Evolutionary conservation across 2,797 vertebrate genomes (phyloP).

Genomic region (Adrianichthys oophorus): DNA sequence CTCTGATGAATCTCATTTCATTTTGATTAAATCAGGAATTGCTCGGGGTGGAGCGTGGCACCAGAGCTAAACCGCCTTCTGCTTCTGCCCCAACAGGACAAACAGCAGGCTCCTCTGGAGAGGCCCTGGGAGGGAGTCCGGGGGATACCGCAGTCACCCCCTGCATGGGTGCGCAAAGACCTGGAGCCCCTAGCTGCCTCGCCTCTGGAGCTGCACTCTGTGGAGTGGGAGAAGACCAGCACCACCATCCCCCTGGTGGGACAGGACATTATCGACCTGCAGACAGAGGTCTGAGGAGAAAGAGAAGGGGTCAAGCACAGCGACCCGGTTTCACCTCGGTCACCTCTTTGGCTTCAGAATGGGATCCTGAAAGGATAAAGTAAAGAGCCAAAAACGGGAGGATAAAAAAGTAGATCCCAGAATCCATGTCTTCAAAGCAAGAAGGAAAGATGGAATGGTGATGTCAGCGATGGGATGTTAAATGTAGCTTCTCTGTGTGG

Average conservation of each 20-base stretch:
- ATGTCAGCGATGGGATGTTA: slow-evolving; percentile 39
- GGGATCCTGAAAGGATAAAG: slow-evolving; percentile 55
- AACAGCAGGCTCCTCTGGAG: slow-evolving; percentile 91
- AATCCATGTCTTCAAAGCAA: slow-evolving; percentile 74
- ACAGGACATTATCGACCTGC: slow-evolving; percentile 99
- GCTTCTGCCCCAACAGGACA: slow-evolving; percentile 81
- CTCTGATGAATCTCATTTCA: slow-evolving; percentile 45
- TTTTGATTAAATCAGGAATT: slow-evolving; percentile 38
- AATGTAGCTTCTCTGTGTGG: slow-evolving; percentile 69
- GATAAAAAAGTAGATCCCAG: slow-evolving; percentile 62
- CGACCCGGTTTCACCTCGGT: slow-evolving; percentile 74
- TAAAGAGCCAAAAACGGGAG: slow-evolving; percentile 47
- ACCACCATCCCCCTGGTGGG: slow-evolving; percentile 95
- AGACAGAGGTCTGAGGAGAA: slow-evolving; percentile 96
- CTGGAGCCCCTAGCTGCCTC: slow-evolving; percentile 89
- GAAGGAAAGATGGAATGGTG: slow-evolving; percentile 23
- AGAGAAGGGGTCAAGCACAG: slow-evolving; percentile 58
- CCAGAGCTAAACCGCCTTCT: slow-evolving; percentile 40
- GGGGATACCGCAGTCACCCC: slow-evolving; percentile 88
- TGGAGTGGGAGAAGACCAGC: slow-evolving; percentile 95
- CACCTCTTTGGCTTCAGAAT: slow-evolving; percentile 71
- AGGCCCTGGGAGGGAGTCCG: slow-evolving; percentile 96
- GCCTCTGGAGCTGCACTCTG: slow-evolving; percentile 91
- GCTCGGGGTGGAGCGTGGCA: slow-evolving; percentile 29
- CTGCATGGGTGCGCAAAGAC: slow-evolving; percentile 95